Conservation (phyloP, 2,888 invertebrate genomes). For the Ormyrus thymus region DNA sequence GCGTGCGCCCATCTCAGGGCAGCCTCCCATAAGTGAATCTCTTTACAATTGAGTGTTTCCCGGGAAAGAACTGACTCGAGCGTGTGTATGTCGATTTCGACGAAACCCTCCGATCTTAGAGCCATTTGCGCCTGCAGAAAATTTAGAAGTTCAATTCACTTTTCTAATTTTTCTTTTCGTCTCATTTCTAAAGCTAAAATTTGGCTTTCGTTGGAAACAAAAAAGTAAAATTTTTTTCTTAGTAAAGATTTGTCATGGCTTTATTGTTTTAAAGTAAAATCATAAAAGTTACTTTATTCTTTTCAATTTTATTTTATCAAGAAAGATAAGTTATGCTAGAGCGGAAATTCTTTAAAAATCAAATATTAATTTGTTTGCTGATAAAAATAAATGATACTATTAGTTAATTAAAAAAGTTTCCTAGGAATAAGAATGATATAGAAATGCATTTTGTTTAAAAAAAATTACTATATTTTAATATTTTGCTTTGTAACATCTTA, state of each 20-base stretch:
- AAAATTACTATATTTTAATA: slow-evolving; percentile 56
- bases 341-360: slow-evolving; percentile 21
- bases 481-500: slow-evolving; percentile 54
- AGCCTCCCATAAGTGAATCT: slow-evolving; percentile 92
- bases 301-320: background rate
- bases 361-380: slow-evolving; percentile 2
- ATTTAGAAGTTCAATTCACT: slow-evolving; percentile 39
- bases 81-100: slow-evolving; percentile 95
- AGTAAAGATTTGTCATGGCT: background rate
- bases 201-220: background rate
- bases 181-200: background rate
- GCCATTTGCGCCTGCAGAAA: slow-evolving; percentile 93
- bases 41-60: slow-evolving; percentile 96
- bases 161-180: slow-evolving; percentile 14
- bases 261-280: slow-evolving; percentile 11
- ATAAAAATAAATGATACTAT: slow-evolving; percentile 38
- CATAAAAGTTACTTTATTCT: background rate
- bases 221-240: slow-evolving; percentile 1
- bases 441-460: slow-evolving; percentile 49
- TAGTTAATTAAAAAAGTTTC: slow-evolving; percentile 40
- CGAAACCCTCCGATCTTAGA: slow-evolving; percentile 94
- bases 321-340: slow-evolving; percentile 7
- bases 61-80: slow-evolving; percentile 92
- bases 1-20: slow-evolving; percentile 95
- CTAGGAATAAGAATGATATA: slow-evolving; percentile 54